phyloP scores from a whole-genome alignment of 2,113 vertebrate genomes.

The Lamprologus ornatipinnis region DNA sequence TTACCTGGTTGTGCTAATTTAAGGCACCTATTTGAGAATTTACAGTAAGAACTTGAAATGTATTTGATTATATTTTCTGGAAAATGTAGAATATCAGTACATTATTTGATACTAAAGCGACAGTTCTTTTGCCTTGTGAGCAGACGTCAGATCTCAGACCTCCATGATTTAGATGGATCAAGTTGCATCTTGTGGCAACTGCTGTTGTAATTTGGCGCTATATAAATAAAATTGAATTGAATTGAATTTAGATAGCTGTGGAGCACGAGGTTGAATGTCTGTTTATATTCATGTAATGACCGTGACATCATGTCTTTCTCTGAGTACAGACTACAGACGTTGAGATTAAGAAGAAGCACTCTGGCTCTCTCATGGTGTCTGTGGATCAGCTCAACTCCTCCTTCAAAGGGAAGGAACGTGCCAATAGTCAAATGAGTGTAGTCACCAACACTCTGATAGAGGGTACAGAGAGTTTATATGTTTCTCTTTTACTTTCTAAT shows the following conservation, averaged over 20 bases:
- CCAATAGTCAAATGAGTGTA: conserved; percentile 93
- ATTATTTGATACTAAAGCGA: neutral
- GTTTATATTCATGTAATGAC: neutral
- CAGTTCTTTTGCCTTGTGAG: neutral
- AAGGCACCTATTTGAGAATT: conserved; percentile 28
- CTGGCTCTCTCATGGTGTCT: conserved; percentile 91
- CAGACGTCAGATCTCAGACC: neutral
- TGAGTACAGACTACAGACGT: conserved; percentile 84
- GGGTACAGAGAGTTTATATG: conserved; percentile 64
- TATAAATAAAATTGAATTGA: neutral
- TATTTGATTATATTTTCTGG: neutral
- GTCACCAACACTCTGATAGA: conserved; percentile 93
- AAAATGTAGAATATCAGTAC: neutral
- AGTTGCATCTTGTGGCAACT: neutral
- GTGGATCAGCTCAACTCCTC: conserved; percentile 94
- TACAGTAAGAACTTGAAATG: neutral
- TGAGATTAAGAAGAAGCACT: conserved; percentile 90
- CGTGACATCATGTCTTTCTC: conserved; percentile 21
- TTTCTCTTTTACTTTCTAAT: neutral
- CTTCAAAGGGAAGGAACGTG: conserved; percentile 87
- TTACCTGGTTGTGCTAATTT: neutral
- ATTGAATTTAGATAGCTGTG: neutral
- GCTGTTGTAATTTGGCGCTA: neutral
- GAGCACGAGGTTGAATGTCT: neutral
- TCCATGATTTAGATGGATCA: neutral